A percentile compares a stretch with the other conserved stretches of the same genome.
Evolutionary conservation across 30 jellyfish, hydroid and myxozoan species (phyloP).

Genomic region (Phacellophora camtschatica): DNA sequence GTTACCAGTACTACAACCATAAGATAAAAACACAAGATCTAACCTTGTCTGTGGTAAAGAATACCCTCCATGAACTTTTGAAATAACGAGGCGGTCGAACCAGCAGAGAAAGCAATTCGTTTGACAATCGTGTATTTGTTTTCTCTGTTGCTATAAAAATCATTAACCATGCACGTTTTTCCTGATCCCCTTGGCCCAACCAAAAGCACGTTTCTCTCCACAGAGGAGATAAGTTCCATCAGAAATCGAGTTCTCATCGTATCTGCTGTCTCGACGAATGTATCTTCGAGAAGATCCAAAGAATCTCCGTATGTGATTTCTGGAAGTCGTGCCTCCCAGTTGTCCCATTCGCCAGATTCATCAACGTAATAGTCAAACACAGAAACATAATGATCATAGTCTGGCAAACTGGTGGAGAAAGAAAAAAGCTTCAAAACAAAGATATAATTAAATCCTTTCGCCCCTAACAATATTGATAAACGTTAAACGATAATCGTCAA

Average conservation of each 20-base stretch:
- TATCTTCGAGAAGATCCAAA: constrained; percentile 61
- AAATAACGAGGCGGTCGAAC: constrained; percentile 63
- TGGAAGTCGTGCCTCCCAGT: constrained; percentile 84
- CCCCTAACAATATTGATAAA: too few species aligned
- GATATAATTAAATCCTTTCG: too few species aligned
- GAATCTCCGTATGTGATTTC: constrained; percentile 63
- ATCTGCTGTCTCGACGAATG: constrained; percentile 73
- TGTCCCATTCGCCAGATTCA: constrained; percentile 94
- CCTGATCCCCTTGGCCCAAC: constrained; percentile 81
- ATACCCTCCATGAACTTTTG: constrained; percentile 72
- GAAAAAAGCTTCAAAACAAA: not conserved
- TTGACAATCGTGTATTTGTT: constrained; percentile 33
- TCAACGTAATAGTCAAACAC: constrained; percentile 87
- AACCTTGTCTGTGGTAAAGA: constrained; percentile 83
- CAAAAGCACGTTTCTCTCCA: constrained; percentile 59
- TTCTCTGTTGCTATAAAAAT: constrained; percentile 54
- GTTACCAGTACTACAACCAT: too few species aligned
- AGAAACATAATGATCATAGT: constrained; percentile 77
- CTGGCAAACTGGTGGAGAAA: constrained; percentile 62
- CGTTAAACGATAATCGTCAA: too few species aligned
- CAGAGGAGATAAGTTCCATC: constrained; percentile 71
- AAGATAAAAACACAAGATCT: too few species aligned
- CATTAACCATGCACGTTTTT: constrained; percentile 69
- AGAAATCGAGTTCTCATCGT: constrained; percentile 69
- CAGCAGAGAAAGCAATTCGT: constrained; percentile 71